Base-by-base conservation (phyloP, 1,140 invertebrate genomes). In the Conus ventricosus region DNA sequence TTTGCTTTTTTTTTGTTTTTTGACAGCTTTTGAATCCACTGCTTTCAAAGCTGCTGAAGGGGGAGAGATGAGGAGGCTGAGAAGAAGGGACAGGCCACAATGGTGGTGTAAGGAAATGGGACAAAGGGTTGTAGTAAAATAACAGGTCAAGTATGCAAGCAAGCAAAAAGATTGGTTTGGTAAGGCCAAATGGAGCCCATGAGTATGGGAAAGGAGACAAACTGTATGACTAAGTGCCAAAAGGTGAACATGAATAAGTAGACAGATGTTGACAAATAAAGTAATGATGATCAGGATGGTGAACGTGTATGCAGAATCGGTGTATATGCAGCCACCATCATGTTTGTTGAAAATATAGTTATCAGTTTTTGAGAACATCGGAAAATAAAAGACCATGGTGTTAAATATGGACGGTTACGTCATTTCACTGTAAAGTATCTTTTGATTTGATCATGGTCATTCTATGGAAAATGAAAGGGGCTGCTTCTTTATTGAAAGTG, bases 1-100 rank as follows among this genome's bases (percentile, higher is more conserved):
- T 84, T 63, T 84, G 82, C 15, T 83, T 27, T 83, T 83, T 83
- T 54, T 60, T 84, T 84, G 10, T 20, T 57, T 51, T 51, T 60
- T 23, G 81, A 17, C 13, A 15, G 81, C 53, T 63, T 63, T 63
- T 63, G 11, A 63, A 63, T 23, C 7, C 67, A 60, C 57, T 11
- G 57, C 57, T 60, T 8, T 55, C 13, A 54, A 55, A 17, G 5
- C 51, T 53, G 81, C 23, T 5, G 82, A 11, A 17, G 55, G 27
- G 82, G 63, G 57, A 63, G 25, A 84, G 82, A 63, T n/a, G 54
- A 10, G 15, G 53, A 51, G 54, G 20, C 53, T 55, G 53, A 13
- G 54, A 10, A 83, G 23, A 17, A 53, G 53, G 81, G 39, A 15
- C 25, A 51, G 51, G 80, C 25, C 39, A n/a, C 25, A 17, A 23